Evolutionary conservation across 2,888 invertebrate species (phyloP).

Genomic region (Chalcis sispes): DNA sequence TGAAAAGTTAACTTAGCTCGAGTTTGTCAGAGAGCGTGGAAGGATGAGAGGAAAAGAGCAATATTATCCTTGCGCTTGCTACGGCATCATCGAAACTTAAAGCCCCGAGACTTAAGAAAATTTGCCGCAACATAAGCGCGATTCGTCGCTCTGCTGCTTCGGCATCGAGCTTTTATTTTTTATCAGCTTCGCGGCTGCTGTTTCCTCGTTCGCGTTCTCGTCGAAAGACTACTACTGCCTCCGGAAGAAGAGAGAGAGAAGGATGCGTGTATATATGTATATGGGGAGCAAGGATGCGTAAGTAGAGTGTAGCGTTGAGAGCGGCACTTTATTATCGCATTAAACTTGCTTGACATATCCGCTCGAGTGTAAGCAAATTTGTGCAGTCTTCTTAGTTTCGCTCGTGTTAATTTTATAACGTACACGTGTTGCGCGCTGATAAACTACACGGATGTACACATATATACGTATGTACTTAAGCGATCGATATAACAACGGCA

Average conservation of each 20-base stretch:
- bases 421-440: neutral
- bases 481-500: too few relatives aligned
- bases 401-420: conserved; percentile 1
- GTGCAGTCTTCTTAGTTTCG: neutral
- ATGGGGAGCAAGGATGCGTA: neutral
- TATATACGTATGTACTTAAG: too few relatives aligned
- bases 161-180: too few relatives aligned
- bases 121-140: too few relatives aligned
- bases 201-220: neutral
- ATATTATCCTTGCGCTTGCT: too few relatives aligned
- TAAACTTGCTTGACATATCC: conserved; percentile 22
- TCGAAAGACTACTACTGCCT: neutral
- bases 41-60: too few relatives aligned
- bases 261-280: neutral
- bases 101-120: too few relatives aligned
- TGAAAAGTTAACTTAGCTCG: too few relatives aligned
- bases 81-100: too few relatives aligned
- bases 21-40: too few relatives aligned
- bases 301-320: neutral
- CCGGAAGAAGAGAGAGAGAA: neutral
- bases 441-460: too few relatives aligned
- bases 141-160: too few relatives aligned
- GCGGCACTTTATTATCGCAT: conserved; percentile 36
- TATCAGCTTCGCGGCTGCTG: neutral
- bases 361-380: neutral